Evolutionary conservation across 2,113 vertebrate genomes (phyloP).

Genomic region (Isurus oxyrinchus): DNA sequence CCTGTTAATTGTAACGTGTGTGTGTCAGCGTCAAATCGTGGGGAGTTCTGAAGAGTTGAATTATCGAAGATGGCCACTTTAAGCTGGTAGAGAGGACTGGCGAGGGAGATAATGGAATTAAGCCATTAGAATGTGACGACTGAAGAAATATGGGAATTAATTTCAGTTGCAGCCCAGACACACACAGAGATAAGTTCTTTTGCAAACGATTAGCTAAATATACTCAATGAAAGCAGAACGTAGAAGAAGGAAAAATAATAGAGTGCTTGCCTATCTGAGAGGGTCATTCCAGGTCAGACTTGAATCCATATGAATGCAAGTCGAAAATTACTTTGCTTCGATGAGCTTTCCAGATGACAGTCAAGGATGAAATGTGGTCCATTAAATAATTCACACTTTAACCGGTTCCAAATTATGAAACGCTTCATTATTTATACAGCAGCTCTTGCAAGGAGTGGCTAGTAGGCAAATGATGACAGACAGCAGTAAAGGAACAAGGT

Average conservation of each 20-base stretch:
- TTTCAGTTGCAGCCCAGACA: background rate
- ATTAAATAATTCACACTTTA: slow-evolving; percentile 5
- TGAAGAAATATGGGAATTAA: background rate
- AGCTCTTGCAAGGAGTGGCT: background rate
- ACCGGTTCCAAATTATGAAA: background rate
- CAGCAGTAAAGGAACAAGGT: background rate
- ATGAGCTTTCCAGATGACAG: background rate
- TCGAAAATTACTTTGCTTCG: background rate
- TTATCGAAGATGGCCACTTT: background rate
- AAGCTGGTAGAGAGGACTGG: background rate
- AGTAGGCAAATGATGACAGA: background rate
- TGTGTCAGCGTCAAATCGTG: background rate
- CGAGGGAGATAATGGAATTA: slow-evolving; percentile 15
- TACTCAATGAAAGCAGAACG: background rate
- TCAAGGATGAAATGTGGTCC: background rate
- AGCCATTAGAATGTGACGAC: background rate
- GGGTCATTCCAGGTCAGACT: background rate
- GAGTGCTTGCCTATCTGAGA: background rate
- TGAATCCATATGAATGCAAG: background rate
- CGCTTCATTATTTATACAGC: background rate
- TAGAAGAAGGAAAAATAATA: background rate
- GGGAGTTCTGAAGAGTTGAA: background rate
- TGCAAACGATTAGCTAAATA: background rate
- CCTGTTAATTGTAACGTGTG: background rate
- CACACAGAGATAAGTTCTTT: background rate